A percentile compares a stretch with the other conserved stretches of the same genome.
These are phyloP conservation scores for Graptemys geographica DNA, from an alignment of 2,797 vertebrate species.

Conservation along the genomic window DNA sequence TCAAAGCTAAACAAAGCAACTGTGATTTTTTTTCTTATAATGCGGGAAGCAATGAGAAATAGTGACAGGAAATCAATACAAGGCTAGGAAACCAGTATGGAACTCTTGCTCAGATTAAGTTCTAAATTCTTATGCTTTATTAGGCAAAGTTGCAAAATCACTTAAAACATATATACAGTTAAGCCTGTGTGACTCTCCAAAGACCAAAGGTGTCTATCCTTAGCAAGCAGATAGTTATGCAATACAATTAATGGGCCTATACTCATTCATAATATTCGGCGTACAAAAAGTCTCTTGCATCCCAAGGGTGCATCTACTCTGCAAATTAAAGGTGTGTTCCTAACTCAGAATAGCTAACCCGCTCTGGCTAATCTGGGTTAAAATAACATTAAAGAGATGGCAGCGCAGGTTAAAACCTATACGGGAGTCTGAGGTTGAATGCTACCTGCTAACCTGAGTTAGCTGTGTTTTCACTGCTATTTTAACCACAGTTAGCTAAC, in stretches of 20 bases:
- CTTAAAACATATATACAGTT: background rate
- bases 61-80: background rate
- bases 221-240: background rate
- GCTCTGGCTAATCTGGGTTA: background rate
- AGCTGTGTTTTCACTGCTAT: background rate
- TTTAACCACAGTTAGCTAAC: background rate
- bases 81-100: background rate
- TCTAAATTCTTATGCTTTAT: background rate
- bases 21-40: background rate
- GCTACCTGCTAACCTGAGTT: background rate
- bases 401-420: background rate
- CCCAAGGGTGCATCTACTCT: background rate
- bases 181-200: background rate
- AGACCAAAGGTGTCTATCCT: background rate
- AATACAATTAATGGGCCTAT: background rate
- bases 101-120: background rate
- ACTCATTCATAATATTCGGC: background rate
- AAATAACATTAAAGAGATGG: background rate
- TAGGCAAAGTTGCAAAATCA: background rate
- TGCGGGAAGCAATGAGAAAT: background rate
- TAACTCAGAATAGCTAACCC: background rate
- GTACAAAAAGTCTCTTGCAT: background rate
- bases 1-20: background rate
- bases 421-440: background rate
- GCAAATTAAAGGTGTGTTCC: too few species aligned